Conservation (phyloP, 2,888 invertebrate genomes). For the Hypomecis punctinalis region DNA sequence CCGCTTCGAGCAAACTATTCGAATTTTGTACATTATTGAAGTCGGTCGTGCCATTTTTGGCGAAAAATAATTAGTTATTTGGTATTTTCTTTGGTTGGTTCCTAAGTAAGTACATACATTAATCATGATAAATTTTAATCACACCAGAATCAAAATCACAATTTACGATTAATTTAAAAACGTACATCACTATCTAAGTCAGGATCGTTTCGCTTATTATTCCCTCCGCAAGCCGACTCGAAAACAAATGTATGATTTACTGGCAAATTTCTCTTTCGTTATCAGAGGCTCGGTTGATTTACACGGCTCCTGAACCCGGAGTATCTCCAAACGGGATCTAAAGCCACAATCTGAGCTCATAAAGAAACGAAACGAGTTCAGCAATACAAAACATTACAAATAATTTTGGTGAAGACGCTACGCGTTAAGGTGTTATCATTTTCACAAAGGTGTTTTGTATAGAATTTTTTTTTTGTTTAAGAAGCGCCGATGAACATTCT, state of each 20-base stretch:
- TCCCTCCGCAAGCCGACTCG: constrained; percentile 57
- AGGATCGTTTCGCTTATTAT: constrained; percentile 59
- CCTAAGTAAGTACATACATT: no score
- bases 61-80: no score
- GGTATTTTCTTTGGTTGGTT: no score
- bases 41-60: no score
- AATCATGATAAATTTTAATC: no score
- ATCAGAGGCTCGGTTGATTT: constrained; percentile 76
- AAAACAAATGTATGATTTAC: constrained; percentile 81
- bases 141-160: no score
- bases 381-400: constrained; percentile 28
- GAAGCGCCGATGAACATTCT: no score
- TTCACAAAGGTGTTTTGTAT: no score
- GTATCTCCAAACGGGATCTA: constrained; percentile 41
- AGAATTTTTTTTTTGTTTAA: no score
- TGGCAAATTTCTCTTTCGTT: constrained; percentile 69
- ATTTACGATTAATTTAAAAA: constrained; percentile 18
- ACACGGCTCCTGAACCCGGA: constrained; percentile 61
- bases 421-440: neutral
- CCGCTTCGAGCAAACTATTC: no score
- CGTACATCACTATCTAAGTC: constrained; percentile 40
- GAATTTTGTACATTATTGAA: no score
- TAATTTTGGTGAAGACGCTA: neutral
- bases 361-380: constrained; percentile 42
- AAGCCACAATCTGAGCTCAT: constrained; percentile 40